A percentile compares a stretch with the other conserved stretches of the same genome.
Evolutionary conservation across 1,140 invertebrate genomes (phyloP).

Genomic region (Pantala flavescens): DNA sequence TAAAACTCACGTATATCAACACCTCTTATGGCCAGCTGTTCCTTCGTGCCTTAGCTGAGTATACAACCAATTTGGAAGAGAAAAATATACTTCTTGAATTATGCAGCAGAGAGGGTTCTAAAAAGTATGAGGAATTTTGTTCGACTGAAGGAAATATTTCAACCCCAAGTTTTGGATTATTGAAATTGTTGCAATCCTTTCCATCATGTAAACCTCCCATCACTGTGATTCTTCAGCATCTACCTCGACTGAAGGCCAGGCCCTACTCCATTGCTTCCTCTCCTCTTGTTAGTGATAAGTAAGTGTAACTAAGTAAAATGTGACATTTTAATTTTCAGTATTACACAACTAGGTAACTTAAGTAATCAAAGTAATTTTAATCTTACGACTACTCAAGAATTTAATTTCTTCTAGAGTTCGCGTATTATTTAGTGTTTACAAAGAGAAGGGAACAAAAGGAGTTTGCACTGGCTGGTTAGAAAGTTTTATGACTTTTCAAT

Average conservation of each 20-base stretch:
- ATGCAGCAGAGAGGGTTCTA: conserved; percentile 50
- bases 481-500: conserved; percentile 25
- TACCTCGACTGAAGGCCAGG: conserved; percentile 57
- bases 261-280: conserved; percentile 72
- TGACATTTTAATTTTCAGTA: conserved; percentile 26
- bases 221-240: conserved; percentile 54
- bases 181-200: conserved; percentile 56
- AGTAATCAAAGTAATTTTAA: neutral
- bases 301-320: conserved; percentile 7
- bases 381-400: neutral
- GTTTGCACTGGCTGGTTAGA: conserved; percentile 57
- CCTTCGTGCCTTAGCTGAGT: conserved; percentile 46
- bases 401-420: neutral
- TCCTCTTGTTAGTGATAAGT: conserved; percentile 29
- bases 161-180: conserved; percentile 28
- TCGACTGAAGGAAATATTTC: conserved; percentile 40
- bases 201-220: conserved; percentile 51
- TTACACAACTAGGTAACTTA: conserved; percentile 11
- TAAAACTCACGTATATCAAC: too few relatives aligned
- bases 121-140: conserved; percentile 48
- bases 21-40: conserved; percentile 43
- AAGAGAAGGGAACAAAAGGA: conserved; percentile 42
- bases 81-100: conserved; percentile 50
- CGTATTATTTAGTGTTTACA: conserved; percentile 15
- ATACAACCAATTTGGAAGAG: conserved; percentile 48